Percentiles rank a stretch among this genome's conserved stretches.
Evolutionary conservation across 2,888 invertebrate species (phyloP).

Genomic region (Drosophila macrospina): DNA sequence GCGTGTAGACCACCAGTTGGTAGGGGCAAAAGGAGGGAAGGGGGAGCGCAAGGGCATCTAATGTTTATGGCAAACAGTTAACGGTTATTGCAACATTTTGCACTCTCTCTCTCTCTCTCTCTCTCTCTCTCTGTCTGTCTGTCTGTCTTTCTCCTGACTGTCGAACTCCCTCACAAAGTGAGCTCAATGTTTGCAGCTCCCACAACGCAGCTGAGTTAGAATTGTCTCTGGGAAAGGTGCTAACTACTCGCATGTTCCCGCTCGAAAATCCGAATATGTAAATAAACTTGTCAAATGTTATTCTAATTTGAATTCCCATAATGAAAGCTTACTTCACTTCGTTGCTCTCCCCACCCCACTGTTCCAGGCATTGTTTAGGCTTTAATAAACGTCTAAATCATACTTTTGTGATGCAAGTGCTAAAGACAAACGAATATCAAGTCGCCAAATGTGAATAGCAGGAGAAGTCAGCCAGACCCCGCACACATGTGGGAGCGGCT

Average conservation of each 20-base stretch:
- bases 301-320: conserved; percentile 74
- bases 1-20: conserved; percentile 54
- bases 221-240: conserved; percentile 51
- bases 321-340: conserved; percentile 46
- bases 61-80: conserved; percentile 51
- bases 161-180: conserved; percentile 17
- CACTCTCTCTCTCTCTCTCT: conserved; percentile 32
- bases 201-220: conserved; percentile 16
- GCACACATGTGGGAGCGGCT: conserved; percentile 44
- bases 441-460: conserved; percentile 33
- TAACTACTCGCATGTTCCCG: conserved; percentile 52
- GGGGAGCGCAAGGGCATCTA: conserved; percentile 37
- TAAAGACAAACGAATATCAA: conserved; percentile 78
- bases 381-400: conserved; percentile 80
- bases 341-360: not conserved
- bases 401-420: conserved; percentile 77
- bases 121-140: too few species aligned
- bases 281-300: conserved; percentile 69
- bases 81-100: conserved; percentile 51
- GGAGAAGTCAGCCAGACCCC: conserved; percentile 25
- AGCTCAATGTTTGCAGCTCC: conserved; percentile 33
- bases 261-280: conserved; percentile 54
- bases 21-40: not conserved
- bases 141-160: not conserved
- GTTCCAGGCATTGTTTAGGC: conserved; percentile 62